Evolutionary conservation across 2,888 invertebrate species (phyloP).

Genomic region (Diachrysia chrysitis): DNA sequence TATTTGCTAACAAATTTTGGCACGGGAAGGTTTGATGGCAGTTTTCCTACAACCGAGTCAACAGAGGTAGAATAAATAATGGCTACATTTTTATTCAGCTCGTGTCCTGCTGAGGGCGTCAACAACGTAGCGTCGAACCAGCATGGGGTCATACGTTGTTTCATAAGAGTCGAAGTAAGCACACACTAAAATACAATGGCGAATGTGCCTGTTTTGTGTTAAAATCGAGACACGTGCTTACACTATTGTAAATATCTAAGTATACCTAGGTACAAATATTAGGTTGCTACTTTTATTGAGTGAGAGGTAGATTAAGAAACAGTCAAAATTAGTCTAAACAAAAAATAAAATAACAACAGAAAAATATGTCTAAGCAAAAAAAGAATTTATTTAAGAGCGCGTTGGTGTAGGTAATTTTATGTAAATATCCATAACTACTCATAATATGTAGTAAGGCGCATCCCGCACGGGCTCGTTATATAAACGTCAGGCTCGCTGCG

Average conservation of each 20-base stretch:
- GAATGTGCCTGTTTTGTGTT: constrained; percentile 9
- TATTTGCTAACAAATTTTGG: constrained; percentile 67
- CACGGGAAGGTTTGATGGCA: constrained; percentile 61
- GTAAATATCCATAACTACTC: constrained; percentile 42
- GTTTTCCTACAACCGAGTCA: constrained; percentile 67
- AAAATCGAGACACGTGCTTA: neutral
- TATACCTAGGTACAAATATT: too few species aligned
- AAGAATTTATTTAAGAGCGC: constrained; percentile 37
- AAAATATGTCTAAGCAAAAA: constrained; percentile 22
- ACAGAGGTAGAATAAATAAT: constrained; percentile 74
- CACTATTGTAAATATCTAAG: too few species aligned
- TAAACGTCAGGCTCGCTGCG: constrained; percentile 52
- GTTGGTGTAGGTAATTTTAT: constrained; percentile 44
- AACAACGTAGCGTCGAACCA: constrained; percentile 55
- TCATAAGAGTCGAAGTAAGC: constrained; percentile 41
- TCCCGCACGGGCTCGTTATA: constrained; percentile 51
- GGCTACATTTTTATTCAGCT: constrained; percentile 73
- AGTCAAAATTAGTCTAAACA: too few species aligned
- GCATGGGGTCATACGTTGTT: constrained; percentile 52
- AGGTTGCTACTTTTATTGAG: too few species aligned
- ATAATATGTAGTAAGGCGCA: constrained; percentile 40
- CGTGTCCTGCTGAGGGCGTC: constrained; percentile 67
- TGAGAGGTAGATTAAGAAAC: too few species aligned
- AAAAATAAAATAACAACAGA: too few species aligned
- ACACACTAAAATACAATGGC: constrained; percentile 42